A percentile compares a stretch with the other conserved stretches of the same genome.
Evolutionary conservation across 1,140 invertebrate species (phyloP).

Genomic region (Sipha flava): DNA sequence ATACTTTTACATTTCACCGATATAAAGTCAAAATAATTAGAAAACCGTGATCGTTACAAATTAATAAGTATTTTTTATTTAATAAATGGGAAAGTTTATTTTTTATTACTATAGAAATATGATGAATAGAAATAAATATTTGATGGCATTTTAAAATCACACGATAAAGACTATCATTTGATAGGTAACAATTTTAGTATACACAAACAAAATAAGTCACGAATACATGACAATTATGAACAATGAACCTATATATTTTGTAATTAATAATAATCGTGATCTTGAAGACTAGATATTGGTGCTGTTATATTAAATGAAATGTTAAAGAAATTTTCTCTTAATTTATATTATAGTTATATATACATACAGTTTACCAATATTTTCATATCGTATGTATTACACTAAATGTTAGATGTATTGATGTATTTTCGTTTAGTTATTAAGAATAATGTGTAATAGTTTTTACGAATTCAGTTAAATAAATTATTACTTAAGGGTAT

Average conservation of each 20-base stretch:
- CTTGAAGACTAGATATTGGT: background rate
- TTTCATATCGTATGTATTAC: no score
- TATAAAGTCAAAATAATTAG: background rate
- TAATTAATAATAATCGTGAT: background rate
- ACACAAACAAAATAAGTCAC: background rate
- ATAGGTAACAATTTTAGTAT: background rate
- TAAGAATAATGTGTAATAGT: no score
- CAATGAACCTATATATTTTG: background rate
- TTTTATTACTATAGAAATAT: background rate
- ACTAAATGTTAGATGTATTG: no score
- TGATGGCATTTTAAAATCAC: background rate
- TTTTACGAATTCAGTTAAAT: no score
- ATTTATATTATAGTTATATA: no score
- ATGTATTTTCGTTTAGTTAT: no score
- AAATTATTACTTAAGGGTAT: no score
- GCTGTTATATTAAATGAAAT: background rate
- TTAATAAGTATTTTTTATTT: background rate
- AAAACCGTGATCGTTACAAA: background rate
- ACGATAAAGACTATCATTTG: background rate
- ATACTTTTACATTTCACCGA: no score
- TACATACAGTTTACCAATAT: no score
- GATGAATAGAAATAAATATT: slow-evolving; percentile 1
- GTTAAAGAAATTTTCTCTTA: no score
- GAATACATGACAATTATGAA: background rate
- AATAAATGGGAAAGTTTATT: background rate